Evolutionary conservation across 1,140 invertebrate species (phyloP), one percentile per base, ranked within the genome.

Genomic region (Solen grandis): DNA sequence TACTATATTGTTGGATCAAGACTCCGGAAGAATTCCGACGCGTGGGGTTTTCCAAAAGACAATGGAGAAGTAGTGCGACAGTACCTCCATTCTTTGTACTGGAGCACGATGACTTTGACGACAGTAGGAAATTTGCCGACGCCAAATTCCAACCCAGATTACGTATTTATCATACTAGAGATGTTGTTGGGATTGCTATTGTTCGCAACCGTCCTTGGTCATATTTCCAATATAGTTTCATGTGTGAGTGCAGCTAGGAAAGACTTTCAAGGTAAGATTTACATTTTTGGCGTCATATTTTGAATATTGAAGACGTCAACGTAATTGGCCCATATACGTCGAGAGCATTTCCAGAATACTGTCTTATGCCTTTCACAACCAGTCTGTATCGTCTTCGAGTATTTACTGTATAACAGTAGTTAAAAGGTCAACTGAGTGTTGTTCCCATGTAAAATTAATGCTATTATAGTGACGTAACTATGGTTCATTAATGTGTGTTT

Each of bases 81-180:
- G 89, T 99, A 99, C 93, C 94, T 99, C 86, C 97, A 99, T 93
- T 98, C 97, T 93, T 98, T 99, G 92, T 99, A 99, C 93, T 99
- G 97, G 97, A 99, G 97, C 91, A 99, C 97, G 52, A 93, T 99
- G 88, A 97, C 97, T 55, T 94, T 99, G 63, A 99, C 98, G 22
- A 98, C 97, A 46, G 97, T 99, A 85, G 94, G 94, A 19, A 93
- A 94, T 70, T 86, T 94, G 33, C 94, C 94, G 46, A 95, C 95
- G 63, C 94, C 94, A 0, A 94, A 95, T 81, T 97, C 96, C 89
- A 98, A 97, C 93, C 95, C 95, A 35, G 91, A 91, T 68, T 92
- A 91, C 76, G 59, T 88, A 19, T 93, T 92, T 82, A 85, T 88
- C 38, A 91, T 92, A 63, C 87, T 90, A 78, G 89, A 92, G 81